Evolutionary conservation across 2,888 invertebrate species (phyloP), one percentile per base, ranked within the genome.

Genomic region (Pardosa pseudoannulata): DNA sequence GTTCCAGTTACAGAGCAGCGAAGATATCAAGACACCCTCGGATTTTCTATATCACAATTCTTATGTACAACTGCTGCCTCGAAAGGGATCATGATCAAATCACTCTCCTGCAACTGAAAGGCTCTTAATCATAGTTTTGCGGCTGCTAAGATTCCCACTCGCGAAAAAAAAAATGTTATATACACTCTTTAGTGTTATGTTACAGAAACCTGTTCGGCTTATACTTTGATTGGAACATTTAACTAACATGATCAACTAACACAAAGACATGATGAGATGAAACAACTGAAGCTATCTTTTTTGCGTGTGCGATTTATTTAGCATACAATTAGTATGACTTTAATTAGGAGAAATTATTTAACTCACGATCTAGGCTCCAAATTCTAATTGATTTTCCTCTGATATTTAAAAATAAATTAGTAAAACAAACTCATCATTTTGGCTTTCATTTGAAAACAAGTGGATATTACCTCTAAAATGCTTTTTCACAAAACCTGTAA

Each of bases 171-270:
- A 70, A n/a, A n/a, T n/a, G 29, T 82, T 82, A 82, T 82, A 39
- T 74, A 70, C 75, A 82, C 67, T 19, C 39, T 39, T 62, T 13
- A 65, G 67, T 67, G 32, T 70, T 79, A 79, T 79, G 62, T 70
- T 79, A 79, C 79, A 79, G 16, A n/a, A 31, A 50, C n/a, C 31
- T 75, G 32, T 71, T 62, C 28, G 72, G 71, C 50, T 76, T 76
- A 70, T 83, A 83, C 76, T 76, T 76, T 83, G 82, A 76, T 83
- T 72, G 41, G 64, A 83, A 80, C 82, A 83, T 41, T 71, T 70
- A 82, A 82, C 82, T 82, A 82, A 76, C 64, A 67, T 81, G 81
- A 70, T 68, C 31, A 76, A 76, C 82, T 76, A 83, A 83, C 76
- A 76, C 70, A 75, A 82, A 75, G 62, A 82, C 75, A 70, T 31